A percentile compares a stretch with the other conserved stretches of the same genome.
These are phyloP conservation scores for Paradoxurus hermaphroditus DNA, from an alignment of 2,113 vertebrate species.

Conservation along the genomic window DNA sequence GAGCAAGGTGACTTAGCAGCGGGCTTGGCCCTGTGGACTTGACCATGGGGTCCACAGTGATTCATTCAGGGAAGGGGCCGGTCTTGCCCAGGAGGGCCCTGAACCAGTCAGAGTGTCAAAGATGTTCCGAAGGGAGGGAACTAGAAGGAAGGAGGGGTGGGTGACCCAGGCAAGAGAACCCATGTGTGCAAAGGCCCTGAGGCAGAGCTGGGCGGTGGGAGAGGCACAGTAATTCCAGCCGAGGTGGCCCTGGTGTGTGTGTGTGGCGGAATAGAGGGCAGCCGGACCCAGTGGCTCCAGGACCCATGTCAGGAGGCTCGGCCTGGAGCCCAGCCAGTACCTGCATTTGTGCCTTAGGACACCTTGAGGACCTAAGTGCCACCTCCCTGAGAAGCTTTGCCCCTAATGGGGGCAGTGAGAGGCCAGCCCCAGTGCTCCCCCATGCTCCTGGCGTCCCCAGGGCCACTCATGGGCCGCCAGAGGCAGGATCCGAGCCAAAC, in stretches of 20 bases:
- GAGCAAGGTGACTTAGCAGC: neutral
- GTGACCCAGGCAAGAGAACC: neutral
- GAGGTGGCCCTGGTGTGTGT: neutral
- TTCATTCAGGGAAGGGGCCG: neutral
- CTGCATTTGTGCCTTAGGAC: neutral
- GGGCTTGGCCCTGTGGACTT: rapidly evolving
- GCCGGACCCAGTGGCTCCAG: neutral
- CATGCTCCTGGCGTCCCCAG: neutral
- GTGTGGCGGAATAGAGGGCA: neutral
- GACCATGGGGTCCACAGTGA: neutral
- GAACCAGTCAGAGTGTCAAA: neutral
- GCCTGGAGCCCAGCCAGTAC: neutral
- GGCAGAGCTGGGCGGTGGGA: neutral
- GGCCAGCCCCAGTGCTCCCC: neutral
- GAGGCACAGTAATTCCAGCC: neutral
- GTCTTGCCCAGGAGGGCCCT: neutral
- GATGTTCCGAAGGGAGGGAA: neutral
- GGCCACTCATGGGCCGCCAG: neutral
- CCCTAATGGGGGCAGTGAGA: neutral
- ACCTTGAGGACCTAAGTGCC: neutral
- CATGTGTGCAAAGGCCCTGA: neutral
- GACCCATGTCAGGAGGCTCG: neutral
- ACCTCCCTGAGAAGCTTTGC: neutral
- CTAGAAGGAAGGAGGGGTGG: neutral
- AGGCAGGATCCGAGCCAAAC: neutral